Conservation (phyloP, 2,113 vertebrate species). For the Notiomystis cincta region DNA sequence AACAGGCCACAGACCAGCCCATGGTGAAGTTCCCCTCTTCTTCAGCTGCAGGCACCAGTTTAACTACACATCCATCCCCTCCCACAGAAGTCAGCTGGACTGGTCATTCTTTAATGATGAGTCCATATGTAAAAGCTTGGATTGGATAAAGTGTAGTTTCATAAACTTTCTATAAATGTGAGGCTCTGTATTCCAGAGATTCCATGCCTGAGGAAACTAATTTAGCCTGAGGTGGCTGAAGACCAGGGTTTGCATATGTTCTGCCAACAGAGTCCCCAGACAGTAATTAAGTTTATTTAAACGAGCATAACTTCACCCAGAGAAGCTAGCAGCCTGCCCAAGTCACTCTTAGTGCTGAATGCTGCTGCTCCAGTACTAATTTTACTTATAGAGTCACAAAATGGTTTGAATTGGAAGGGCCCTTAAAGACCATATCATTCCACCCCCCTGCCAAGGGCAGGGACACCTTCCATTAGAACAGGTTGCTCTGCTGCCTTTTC, state of each 20-base stretch:
- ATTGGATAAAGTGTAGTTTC: neutral
- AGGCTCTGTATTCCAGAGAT: neutral
- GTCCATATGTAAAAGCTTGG: neutral
- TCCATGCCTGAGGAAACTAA: neutral
- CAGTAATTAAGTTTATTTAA: neutral
- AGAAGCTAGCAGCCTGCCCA: neutral
- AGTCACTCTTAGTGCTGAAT: neutral
- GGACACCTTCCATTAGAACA: neutral
- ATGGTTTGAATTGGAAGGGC: neutral
- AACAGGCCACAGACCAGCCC: neutral
- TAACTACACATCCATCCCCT: neutral
- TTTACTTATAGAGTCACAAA: neutral
- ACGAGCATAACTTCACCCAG: neutral
- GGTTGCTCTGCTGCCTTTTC: neutral
- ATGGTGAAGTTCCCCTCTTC: neutral
- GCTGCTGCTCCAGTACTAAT: neutral
- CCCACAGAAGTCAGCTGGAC: neutral
- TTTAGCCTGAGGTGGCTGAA: neutral
- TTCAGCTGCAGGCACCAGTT: neutral
- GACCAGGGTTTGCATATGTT: neutral
- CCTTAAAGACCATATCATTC: neutral
- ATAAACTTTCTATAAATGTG: neutral
- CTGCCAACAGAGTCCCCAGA: neutral
- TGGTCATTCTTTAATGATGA: neutral
- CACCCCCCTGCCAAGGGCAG: neutral